These are phyloP conservation scores for Acrossocheilus wenchowensis DNA, from an alignment of 2,797 vertebrate species.

Conservation along the genomic window DNA sequence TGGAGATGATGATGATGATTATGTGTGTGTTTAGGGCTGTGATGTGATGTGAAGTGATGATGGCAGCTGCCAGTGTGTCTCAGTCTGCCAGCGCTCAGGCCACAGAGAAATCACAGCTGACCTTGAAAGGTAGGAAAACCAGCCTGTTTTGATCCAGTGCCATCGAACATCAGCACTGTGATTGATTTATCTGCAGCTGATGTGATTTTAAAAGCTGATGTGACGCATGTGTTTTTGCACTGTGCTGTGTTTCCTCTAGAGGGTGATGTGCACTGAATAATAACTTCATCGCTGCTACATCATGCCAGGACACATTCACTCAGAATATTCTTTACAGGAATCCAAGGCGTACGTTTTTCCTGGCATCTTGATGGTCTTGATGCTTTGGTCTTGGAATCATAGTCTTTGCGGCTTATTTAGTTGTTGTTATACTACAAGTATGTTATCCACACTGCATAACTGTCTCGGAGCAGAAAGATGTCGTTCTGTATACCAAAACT, in stretches of 20 bases:
- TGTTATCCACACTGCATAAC: not conserved
- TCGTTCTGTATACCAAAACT: not conserved
- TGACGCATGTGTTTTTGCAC: slow-evolving; percentile 33
- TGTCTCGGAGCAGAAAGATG: not conserved
- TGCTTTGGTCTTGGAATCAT: not conserved
- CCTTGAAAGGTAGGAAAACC: slow-evolving; percentile 85
- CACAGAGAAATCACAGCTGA: slow-evolving; percentile 89
- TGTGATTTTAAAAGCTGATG: not conserved
- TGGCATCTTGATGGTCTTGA: not conserved
- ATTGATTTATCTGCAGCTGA: not conserved
- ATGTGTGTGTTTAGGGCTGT: slow-evolving; percentile 73
- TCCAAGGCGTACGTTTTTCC: not conserved
- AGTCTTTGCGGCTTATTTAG: not conserved
- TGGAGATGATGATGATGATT: not conserved
- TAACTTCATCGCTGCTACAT: not conserved
- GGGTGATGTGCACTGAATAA: slow-evolving; percentile 61
- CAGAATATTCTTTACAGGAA: not conserved
- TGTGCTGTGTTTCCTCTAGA: slow-evolving; percentile 59
- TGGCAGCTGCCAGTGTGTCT: slow-evolving; percentile 90
- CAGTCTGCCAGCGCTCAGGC: slow-evolving; percentile 80
- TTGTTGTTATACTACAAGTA: not conserved
- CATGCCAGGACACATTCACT: slow-evolving; percentile 6
- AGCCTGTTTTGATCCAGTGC: not conserved
- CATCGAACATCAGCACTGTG: not conserved
- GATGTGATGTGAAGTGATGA: slow-evolving; percentile 77